A percentile compares a stretch with the other conserved stretches of the same genome.
These are phyloP conservation scores for Hyperoodon ampullatus DNA, from an alignment of 2,113 vertebrate species.

Conservation along the genomic window DNA sequence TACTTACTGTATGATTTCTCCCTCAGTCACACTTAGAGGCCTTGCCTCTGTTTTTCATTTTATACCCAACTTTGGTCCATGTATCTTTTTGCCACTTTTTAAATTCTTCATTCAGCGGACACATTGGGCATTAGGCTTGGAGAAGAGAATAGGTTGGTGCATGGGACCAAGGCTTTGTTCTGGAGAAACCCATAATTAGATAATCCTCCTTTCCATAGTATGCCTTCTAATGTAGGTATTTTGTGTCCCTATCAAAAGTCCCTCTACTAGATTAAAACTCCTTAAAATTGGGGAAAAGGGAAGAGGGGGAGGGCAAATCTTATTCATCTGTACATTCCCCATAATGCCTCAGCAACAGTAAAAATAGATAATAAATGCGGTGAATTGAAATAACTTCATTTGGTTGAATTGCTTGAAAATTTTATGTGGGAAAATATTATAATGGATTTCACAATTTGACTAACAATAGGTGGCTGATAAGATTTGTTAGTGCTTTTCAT, in stretches of 20 bases:
- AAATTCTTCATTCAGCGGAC: neutral
- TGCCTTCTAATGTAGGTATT: neutral
- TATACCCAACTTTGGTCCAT: neutral
- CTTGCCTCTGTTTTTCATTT: neutral
- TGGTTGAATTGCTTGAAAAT: conserved; percentile 55
- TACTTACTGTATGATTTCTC: neutral
- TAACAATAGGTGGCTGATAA: conserved; percentile 67
- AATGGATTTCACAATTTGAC: conserved; percentile 62
- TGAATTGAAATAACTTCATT: conserved; percentile 58
- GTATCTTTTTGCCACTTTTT: neutral
- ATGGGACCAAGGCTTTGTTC: neutral
- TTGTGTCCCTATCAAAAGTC: neutral
- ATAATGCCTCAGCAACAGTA: neutral
- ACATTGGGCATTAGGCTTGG: neutral
- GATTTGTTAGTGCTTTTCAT: conserved; percentile 65
- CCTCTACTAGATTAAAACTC: neutral
- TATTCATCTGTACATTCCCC: neutral
- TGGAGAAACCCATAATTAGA: neutral
- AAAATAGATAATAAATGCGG: conserved; percentile 36
- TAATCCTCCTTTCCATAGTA: neutral
- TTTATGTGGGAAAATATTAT: conserved; percentile 67
- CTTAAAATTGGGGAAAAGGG: neutral
- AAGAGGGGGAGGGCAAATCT: neutral
- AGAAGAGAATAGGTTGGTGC: neutral
- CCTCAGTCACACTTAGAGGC: neutral